Evolutionary conservation across 2,888 invertebrate genomes (phyloP).

Genomic region (Andricus quercusramuli): DNA sequence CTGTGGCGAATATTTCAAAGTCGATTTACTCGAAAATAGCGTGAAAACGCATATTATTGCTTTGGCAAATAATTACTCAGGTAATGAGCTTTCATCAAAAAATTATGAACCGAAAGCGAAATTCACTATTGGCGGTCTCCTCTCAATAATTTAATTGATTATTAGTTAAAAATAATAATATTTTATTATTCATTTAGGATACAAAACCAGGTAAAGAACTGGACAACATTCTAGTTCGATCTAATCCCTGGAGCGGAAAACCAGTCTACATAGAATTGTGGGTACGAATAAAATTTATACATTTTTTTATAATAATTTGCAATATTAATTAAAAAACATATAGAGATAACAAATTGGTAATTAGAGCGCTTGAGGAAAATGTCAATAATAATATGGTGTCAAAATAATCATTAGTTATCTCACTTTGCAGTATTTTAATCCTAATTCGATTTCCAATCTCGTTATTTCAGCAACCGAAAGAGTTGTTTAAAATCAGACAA

Average conservation of each 20-base stretch:
- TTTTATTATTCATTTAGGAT: conserved; percentile 80
- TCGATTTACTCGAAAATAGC: too few species aligned
- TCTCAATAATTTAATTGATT: too few species aligned
- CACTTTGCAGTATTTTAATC: neutral
- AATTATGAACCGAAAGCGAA: too few species aligned
- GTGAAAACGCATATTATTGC: too few species aligned
- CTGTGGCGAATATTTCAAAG: too few species aligned
- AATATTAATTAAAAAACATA: neutral
- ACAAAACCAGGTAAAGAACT: conserved; percentile 88
- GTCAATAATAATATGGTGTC: too few species aligned
- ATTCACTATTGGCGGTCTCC: too few species aligned
- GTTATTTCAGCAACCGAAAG: conserved; percentile 74
- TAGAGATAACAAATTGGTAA: too few species aligned
- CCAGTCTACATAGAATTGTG: conserved; percentile 91
- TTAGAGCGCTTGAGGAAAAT: too few species aligned
- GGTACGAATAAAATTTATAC: conserved; percentile 80
- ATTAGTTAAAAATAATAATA: neutral
- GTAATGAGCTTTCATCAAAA: too few species aligned
- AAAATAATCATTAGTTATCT: neutral
- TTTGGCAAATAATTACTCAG: too few species aligned
- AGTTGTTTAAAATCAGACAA: conserved; percentile 88
- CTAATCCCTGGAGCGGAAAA: conserved; percentile 88
- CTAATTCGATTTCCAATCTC: neutral
- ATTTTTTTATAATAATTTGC: neutral
- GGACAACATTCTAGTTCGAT: conserved; percentile 89